A percentile compares a stretch with the other conserved stretches of the same genome.
Evolutionary conservation across 2,113 vertebrate genomes (phyloP).

Genomic region (Anoplopoma fimbria): DNA sequence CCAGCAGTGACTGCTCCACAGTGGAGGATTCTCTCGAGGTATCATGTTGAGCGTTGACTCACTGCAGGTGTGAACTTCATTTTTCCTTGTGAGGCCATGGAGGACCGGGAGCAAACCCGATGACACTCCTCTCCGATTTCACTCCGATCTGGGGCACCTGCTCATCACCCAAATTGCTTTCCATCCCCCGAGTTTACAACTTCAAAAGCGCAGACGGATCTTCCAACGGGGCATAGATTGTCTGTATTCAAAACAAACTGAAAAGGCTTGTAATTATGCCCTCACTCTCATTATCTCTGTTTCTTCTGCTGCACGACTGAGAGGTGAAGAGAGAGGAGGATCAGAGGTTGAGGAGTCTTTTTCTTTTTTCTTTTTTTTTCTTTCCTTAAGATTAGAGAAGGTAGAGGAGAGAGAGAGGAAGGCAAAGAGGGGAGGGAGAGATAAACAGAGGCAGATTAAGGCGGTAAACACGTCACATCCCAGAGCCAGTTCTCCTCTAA

Average conservation of each 20-base stretch:
- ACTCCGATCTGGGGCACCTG: slow-evolving; percentile 66
- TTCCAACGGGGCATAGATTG: slow-evolving; percentile 56
- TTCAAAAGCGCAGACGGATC: slow-evolving; percentile 58
- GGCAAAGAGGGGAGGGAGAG: slow-evolving; percentile 56
- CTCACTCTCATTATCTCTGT: slow-evolving; percentile 63
- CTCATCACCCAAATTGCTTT: slow-evolving; percentile 61
- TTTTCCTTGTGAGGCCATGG: slow-evolving; percentile 21
- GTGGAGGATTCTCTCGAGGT: slow-evolving; percentile 1
- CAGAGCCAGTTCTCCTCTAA: slow-evolving; percentile 57
- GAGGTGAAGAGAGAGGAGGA: slow-evolving; percentile 42
- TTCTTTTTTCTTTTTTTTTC: slow-evolving; percentile 10
- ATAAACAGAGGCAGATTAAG: slow-evolving; percentile 69
- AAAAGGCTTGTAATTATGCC: slow-evolving; percentile 62
- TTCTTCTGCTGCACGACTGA: slow-evolving; percentile 54
- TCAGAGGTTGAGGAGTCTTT: slow-evolving; percentile 26
- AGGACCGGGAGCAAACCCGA: slow-evolving; percentile 38
- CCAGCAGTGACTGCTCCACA: slow-evolving; percentile 21
- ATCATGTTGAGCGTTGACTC: slow-evolving; percentile 19
- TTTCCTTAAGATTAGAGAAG: slow-evolving; percentile 61
- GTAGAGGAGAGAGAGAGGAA: slow-evolving; percentile 62
- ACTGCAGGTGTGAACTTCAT: slow-evolving; percentile 64
- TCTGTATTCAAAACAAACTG: slow-evolving; percentile 66
- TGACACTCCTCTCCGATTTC: slow-evolving; percentile 58
- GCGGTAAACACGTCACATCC: slow-evolving; percentile 71
- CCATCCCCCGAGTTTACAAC: slow-evolving; percentile 36